Base-by-base conservation (phyloP, 2,888 invertebrate species). In the Caenorhabditis afra region DNA sequence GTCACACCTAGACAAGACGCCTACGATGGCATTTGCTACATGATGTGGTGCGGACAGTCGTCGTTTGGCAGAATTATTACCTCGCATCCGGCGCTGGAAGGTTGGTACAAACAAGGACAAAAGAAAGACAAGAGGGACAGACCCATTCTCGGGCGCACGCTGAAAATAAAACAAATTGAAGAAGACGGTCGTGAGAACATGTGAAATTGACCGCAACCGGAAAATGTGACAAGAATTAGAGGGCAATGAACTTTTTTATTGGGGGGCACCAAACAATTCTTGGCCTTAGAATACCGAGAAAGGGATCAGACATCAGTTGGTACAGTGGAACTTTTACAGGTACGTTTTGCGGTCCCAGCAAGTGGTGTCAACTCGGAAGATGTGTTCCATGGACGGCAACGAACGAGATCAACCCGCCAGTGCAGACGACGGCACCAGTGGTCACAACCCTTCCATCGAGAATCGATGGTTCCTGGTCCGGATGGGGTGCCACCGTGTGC, bases 31-130 rank as follows among this genome's bases (percentile, higher is more conserved):
- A 86, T 89, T 75, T 90, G 90, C 80, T 85, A 88, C 79, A 90
- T 90, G 90, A 90, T 90, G 89, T 90, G 90, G 89, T 90, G 90
- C 82, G 89, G 90, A 22, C 86, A 87, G 78, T 82, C 84, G 16
- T 75, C 79, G 11, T 90, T 85, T 55, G 90, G 90, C 41, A 79
- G 90, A 64, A 88, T 90, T 71, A 87, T 90, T 76, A 90, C 90
- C 18, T 90, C 90, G n/a, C 90, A 90, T 81, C 90, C 90, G 2
- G 83, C 85, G 18, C 59, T 83, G 23, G 83, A 83, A 81, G 89
- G 88, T 70, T 85, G 83, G 20, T 81, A 77, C 61, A 86, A 20
- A 52, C 23, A 22, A 5, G 47, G 7, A 85, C 22, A 49, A 29
- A 29, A 20, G 1, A 44, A 12, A 55, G 16, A 53, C 3, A 12